Evolutionary conservation across 2,797 vertebrate genomes (phyloP).

Genomic region (Kryptolebias ocellatus): DNA sequence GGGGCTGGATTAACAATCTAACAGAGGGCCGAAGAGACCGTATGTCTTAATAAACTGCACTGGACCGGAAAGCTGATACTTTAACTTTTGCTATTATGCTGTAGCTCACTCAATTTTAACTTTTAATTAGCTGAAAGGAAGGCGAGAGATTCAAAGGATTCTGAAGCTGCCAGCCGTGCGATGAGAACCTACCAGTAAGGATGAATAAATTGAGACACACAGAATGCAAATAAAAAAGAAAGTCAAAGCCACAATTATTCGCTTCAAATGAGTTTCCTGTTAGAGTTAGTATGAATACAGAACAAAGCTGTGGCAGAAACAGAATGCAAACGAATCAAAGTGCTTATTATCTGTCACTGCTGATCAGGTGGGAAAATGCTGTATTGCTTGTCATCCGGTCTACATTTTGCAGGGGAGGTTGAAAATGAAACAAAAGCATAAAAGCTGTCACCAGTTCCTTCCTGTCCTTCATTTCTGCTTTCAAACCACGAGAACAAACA

Average conservation of each 20-base stretch:
- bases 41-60: slow-evolving; percentile 60
- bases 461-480: slow-evolving; percentile 23
- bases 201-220: slow-evolving; percentile 32
- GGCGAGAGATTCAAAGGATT: slow-evolving; percentile 48
- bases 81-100: slow-evolving; percentile 65
- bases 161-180: slow-evolving; percentile 39
- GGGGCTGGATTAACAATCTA: slow-evolving; percentile 56
- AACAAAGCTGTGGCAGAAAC: slow-evolving; percentile 12
- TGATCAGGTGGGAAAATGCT: slow-evolving; percentile 14
- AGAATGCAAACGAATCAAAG: slow-evolving; percentile 33
- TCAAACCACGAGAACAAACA: slow-evolving; percentile 40
- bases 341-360: slow-evolving; percentile 9
- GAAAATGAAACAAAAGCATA: neutral
- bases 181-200: slow-evolving; percentile 17
- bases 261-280: slow-evolving; percentile 32
- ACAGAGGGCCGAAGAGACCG: slow-evolving; percentile 40
- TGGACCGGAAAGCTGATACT: slow-evolving; percentile 57
- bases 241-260: slow-evolving; percentile 35
- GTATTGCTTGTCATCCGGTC: slow-evolving; percentile 25
- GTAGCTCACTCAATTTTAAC: slow-evolving; percentile 47
- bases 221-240: slow-evolving; percentile 1
- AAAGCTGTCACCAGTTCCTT: slow-evolving; percentile 36
- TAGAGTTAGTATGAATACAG: slow-evolving; percentile 10
- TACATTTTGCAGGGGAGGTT: slow-evolving; percentile 9
- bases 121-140: slow-evolving; percentile 64